Evolutionary conservation across 1,140 invertebrate species (phyloP), one percentile per base, ranked within the genome.

Genomic region (Neelides sp.): DNA sequence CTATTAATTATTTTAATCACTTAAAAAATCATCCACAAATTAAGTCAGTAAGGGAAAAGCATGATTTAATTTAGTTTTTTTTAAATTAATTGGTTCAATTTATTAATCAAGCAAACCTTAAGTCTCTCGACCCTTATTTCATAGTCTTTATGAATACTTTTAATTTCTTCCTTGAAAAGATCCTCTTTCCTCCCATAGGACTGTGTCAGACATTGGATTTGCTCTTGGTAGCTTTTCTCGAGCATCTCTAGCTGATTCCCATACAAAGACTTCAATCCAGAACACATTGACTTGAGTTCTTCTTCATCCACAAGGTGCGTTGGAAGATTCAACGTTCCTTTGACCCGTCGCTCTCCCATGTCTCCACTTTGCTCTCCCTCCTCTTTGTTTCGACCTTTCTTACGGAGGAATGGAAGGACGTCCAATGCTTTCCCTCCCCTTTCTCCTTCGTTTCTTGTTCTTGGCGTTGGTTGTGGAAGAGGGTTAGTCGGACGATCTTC

Each of bases 251-350:
- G 36, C 34, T 59, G 57, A 24, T 44, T 59, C 5, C 22, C 37
- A 39, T 55, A 59, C n/a, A 59, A 24, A 0, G 53, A 27, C 28
- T 59, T 59, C 7, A 59, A 27, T 23, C 50, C 54, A n/a, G 39
- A 26, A 23, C 41, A 39, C 57, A 59, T 59, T 1, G 45, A 20
- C 23, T 59, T 59, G 0, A 59, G 28, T n/a, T 59, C 54, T 2
- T 59, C 57, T 42, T 59, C 50, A 28, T 59, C 54, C 39, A 59
- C 32, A 17, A 59, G 22, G 36, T 59, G 57, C 8, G 36, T 44
- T 30, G 57, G 57, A 26, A 59, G 27, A 28, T 53, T 46, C 13
- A 58, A 27, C 8, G 51, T 53, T 1, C 3, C 10, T 17, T 15
- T 28, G 17, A 40, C 17, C 34, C 43, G 20, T 5, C 7, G 10